Conservation (phyloP, 2,888 invertebrate species). For the Hetaerina titia region DNA sequence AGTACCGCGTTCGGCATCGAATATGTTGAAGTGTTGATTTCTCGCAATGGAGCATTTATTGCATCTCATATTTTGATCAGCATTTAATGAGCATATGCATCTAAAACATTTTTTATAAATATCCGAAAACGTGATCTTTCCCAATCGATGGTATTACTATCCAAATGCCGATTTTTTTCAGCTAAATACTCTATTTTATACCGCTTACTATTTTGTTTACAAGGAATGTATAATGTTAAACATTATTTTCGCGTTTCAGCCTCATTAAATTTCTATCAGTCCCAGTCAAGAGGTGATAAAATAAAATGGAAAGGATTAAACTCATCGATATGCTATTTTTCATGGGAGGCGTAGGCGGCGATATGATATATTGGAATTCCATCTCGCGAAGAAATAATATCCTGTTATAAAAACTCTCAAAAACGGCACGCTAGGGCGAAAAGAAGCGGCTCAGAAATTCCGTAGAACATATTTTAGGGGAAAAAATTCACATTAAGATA, state of each 20-base stretch:
- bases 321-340: background rate
- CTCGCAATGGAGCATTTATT: no score
- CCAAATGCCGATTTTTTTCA: background rate
- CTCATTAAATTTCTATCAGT: background rate
- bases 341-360: background rate
- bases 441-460: background rate
- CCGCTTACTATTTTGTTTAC: background rate
- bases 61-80: no score
- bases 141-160: no score
- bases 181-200: background rate
- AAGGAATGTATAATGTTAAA: background rate
- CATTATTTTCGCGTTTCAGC: background rate
- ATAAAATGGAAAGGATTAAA: background rate
- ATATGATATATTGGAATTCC: conserved; percentile 23
- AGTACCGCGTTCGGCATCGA: no score
- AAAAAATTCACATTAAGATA: background rate
- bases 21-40: no score
- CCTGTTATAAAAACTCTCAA: background rate
- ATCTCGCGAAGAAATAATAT: conserved; percentile 22
- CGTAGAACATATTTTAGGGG: background rate
- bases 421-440: background rate
- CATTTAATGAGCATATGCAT: no score
- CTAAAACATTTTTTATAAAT: background rate
- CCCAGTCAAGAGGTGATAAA: background rate
- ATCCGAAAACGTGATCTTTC: background rate